Evolutionary conservation across 2,113 vertebrate genomes (phyloP), one percentile per base, ranked within the genome.

Genomic region (Oncorhynchus kisutch): DNA sequence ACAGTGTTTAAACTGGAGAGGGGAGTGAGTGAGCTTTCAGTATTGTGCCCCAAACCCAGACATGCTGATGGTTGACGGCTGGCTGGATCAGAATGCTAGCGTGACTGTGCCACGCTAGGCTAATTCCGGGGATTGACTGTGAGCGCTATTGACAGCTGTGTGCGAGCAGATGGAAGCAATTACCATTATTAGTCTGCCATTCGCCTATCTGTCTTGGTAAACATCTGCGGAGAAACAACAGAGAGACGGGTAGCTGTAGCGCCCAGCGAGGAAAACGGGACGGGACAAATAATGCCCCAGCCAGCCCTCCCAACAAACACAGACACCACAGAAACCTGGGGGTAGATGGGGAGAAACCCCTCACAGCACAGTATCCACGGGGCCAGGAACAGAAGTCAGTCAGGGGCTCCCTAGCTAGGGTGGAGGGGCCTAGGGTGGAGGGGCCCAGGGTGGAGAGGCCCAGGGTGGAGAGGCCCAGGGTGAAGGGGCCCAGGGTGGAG

Each of bases 161-260:
- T 18, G n/a, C 68, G 81, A 90, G 83, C 89, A 90, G 89, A 91
- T 88, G 88, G 89, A 68, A 83, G 86, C 85, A 87, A 86, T 91
- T 90, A 87, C 73, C 65, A 62, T 83, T 81, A 87, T 90, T 88
- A 86, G 86, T 82, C 77, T 64, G 68, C 82, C 79, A 73, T 84
- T 79, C 80, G 85, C 81, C 84, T 83, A 76, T 90, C 79, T 31
- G 77, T 84, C 76, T 84, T 70, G 76, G 85, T 86, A 87, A 88
- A 90, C 84, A 86, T 86, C 86, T 88, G 80, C 74, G 78, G 66
- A 18, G 68, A 57, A 27, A 81, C 72, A 78, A 62, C 67, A 67
- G 66, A 62, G 70, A 62, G 70, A 73, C 5, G 14, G 66, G 66
- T 74, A 45, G 73, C 76, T 81, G 83, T 65, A 77, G 62, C 12